phyloP scores from a whole-genome alignment of 1,140 invertebrate species.

The Prorops nasuta region DNA sequence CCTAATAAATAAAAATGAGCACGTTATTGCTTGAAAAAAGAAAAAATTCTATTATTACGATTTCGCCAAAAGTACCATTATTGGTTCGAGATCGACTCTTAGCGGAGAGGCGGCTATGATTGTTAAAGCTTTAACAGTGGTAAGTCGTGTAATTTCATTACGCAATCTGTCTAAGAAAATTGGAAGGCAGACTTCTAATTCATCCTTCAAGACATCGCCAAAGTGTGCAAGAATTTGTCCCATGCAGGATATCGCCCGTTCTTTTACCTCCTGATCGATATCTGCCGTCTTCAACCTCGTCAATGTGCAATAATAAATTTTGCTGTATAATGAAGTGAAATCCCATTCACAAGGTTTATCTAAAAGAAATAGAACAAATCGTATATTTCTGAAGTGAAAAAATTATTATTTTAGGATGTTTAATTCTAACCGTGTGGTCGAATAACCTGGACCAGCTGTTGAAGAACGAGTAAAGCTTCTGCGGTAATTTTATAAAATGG shows the following conservation, averaged over 20 bases:
- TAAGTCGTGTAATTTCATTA: slow-evolving; percentile 96
- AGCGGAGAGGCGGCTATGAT: slow-evolving; percentile 90
- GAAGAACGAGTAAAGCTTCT: slow-evolving; percentile 88
- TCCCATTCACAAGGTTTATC: slow-evolving; percentile 67
- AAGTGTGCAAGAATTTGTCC: slow-evolving; percentile 92
- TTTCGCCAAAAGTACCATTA: slow-evolving; percentile 69
- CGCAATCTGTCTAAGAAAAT: slow-evolving; percentile 91
- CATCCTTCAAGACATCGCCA: slow-evolving; percentile 74
- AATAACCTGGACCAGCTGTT: slow-evolving; percentile 93
- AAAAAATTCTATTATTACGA: neutral
- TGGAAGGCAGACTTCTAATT: slow-evolving; percentile 83
- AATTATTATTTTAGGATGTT: slow-evolving; percentile 11
- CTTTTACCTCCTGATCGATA: slow-evolving; percentile 98
- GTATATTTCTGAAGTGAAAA: neutral
- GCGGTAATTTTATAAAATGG: slow-evolving; percentile 98
- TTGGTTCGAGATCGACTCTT: slow-evolving; percentile 80
- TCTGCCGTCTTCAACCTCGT: slow-evolving; percentile 88
- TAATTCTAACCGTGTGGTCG: slow-evolving; percentile 72
- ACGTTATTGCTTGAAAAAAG: neutral
- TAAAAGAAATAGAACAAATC: slow-evolving; percentile 27
- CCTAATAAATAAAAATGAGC: slow-evolving; percentile 44
- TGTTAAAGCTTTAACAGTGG: slow-evolving; percentile 93
- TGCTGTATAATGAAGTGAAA: slow-evolving; percentile 74
- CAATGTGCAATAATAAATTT: slow-evolving; percentile 84
- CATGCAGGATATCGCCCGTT: slow-evolving; percentile 95